phyloP scores from a whole-genome alignment of 2,797 vertebrate genomes.

The Cyclura pinguis region DNA sequence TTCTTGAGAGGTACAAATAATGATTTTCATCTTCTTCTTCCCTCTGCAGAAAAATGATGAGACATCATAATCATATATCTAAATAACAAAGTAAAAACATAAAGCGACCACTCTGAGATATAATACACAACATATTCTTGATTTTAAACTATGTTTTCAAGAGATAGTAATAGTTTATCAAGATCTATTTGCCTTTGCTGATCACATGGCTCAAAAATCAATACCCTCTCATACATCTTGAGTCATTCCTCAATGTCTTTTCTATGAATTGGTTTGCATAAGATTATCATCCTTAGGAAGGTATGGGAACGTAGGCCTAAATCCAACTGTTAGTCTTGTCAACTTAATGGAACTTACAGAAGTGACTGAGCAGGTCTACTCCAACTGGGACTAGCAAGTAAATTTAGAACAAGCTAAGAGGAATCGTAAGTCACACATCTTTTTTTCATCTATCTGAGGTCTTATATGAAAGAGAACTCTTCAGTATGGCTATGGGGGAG shows the following conservation, averaged over 20 bases:
- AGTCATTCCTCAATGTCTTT: not conserved
- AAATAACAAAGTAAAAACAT: conserved; percentile 17
- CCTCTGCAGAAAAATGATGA: conserved; percentile 44
- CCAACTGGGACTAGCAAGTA: too few relatives aligned
- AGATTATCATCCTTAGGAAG: not conserved
- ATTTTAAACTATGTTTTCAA: conserved; percentile 29
- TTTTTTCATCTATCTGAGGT: not conserved
- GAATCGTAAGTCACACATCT: not conserved
- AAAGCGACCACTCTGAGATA: conserved; percentile 9
- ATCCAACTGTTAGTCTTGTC: too few relatives aligned
- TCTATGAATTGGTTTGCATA: rapidly evolving
- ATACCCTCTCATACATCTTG: not conserved
- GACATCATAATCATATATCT: conserved; percentile 20
- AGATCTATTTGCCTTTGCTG: not conserved
- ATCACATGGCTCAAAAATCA: not conserved
- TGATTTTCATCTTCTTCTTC: not conserved
- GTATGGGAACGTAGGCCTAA: not conserved
- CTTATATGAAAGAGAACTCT: not conserved
- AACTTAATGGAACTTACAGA: too few relatives aligned
- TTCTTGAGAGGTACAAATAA: conserved; percentile 1
- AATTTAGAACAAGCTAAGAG: not conserved
- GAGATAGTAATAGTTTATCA: not conserved
- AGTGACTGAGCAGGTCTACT: too few relatives aligned
- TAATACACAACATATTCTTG: not conserved
- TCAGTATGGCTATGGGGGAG: not conserved